Evolutionary conservation across 53 echinoderm and acorn worm species (phyloP), one percentile per base, ranked within the genome.

Genomic region (Antedon mediterranea): DNA sequence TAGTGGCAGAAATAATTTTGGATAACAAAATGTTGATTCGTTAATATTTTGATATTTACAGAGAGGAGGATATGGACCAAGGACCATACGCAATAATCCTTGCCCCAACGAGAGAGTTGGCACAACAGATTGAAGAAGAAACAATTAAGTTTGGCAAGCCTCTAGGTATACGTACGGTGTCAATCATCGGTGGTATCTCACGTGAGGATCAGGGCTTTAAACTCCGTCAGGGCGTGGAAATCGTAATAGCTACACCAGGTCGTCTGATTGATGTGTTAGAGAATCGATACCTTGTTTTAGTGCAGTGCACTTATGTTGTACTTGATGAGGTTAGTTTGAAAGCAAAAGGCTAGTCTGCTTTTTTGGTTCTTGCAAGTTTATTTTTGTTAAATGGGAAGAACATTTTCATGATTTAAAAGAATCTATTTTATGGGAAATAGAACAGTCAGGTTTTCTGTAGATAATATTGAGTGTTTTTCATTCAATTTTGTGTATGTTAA

Each of bases 121-220:
- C 94, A 30, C 94, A 94, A 32, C 94, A 94, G 78, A 91, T 91
- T 0, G 94, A 94, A 31, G 94, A 91, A 71, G 94, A 94, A 73
- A 89, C 89, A 18, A 70, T 87, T 37, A 89, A 85, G 78, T 95
- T 91, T 74, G 89, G 91, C 72, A 81, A 87, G 31, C 89, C 97
- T 6, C 89, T 89, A 13, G 92, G 92, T 42, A 89, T 97, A 82
- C 86, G 97, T 3, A 85, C 92, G 14, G 97, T 97, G 32, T 92
- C 97, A 72, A 97, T 97, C 88, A 97, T 97, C n/a, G 97, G 97
- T 14, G 97, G 97, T 72, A 97, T 97, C 72, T 97, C 97, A 34
- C 80, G 97, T 9, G 97, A 97, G 84, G 97, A 97, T 78, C 97
- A 97, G 82, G 97, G 97, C 18, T 92, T 97, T 75, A 97, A 92